Evolutionary conservation across 2,888 invertebrate genomes (phyloP).

Genomic region (Entomobrya proxima): DNA sequence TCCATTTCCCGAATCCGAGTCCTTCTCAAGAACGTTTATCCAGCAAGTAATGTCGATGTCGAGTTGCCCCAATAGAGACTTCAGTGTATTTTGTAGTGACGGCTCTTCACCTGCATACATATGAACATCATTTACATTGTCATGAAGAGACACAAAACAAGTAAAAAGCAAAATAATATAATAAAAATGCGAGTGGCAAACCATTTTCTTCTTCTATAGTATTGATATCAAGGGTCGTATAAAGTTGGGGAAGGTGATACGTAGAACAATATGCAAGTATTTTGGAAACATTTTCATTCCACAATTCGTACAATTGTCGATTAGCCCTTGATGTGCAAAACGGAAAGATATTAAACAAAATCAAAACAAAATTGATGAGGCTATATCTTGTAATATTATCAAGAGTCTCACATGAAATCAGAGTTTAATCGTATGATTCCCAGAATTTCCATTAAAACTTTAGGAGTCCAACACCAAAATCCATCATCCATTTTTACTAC

Average conservation of each 20-base stretch:
- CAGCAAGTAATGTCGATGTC: slow-evolving; percentile 37
- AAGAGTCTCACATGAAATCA: slow-evolving; percentile 44
- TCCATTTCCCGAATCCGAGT: not conserved
- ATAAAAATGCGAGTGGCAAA: not conserved
- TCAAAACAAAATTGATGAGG: too few species aligned
- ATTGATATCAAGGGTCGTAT: not conserved
- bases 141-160: too few species aligned
- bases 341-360: not conserved
- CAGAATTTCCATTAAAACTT: slow-evolving; percentile 30
- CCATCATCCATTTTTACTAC: not conserved
- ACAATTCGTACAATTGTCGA: slow-evolving; percentile 39
- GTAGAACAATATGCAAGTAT: slow-evolving; percentile 14
- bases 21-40: slow-evolving; percentile 11
- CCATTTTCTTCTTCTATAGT: not conserved
- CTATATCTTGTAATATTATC: too few species aligned
- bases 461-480: slow-evolving; percentile 27
- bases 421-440: slow-evolving; percentile 29
- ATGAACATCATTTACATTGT: too few species aligned
- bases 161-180: too few species aligned
- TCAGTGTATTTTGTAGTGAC: not conserved
- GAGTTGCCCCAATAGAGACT: not conserved
- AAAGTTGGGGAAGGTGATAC: slow-evolving; percentile 30
- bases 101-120: not conserved
- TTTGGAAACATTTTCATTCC: slow-evolving; percentile 48
- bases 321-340: not conserved